Evolutionary conservation across 2,797 vertebrate genomes (phyloP).

Genomic region (Sebastes trivittatus): DNA sequence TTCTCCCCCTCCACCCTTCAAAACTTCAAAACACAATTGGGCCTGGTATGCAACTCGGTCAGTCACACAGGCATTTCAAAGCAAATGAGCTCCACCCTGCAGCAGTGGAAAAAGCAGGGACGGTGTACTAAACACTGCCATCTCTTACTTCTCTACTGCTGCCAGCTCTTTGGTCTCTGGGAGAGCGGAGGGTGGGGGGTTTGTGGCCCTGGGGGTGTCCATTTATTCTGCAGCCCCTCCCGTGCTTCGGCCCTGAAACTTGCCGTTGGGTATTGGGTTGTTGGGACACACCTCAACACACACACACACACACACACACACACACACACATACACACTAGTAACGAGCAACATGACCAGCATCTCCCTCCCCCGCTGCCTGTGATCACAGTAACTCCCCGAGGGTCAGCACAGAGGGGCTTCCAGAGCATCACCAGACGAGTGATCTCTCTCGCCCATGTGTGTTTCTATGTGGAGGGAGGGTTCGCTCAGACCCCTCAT

Average conservation of each 20-base stretch:
- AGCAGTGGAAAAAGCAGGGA: conserved; percentile 49
- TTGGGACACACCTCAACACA: conserved; percentile 55
- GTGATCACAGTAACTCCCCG: conserved; percentile 59
- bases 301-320: conserved; percentile 6
- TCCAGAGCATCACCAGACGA: conserved; percentile 44
- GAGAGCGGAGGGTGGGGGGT: conserved; percentile 22
- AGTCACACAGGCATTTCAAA: conserved; percentile 74
- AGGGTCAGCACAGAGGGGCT: conserved; percentile 55
- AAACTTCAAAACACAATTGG: conserved; percentile 49
- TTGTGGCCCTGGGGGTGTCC: conserved; percentile 36
- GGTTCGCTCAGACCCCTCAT: conserved; percentile 40
- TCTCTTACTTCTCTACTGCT: conserved; percentile 51
- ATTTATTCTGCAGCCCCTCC: conserved; percentile 61
- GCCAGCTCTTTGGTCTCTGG: conserved; percentile 54
- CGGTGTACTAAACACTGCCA: conserved; percentile 46
- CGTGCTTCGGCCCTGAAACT: conserved; percentile 38
- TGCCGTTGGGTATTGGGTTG: conserved; percentile 57
- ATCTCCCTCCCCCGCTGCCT: conserved; percentile 31
- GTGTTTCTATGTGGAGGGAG: conserved; percentile 25
- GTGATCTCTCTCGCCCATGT: conserved; percentile 30
- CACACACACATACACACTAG: conserved; percentile 14
- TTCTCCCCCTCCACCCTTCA: conserved; percentile 2
- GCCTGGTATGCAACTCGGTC: conserved; percentile 53
- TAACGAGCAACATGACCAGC: conserved; percentile 9
- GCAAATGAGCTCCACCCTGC: conserved; percentile 75